A percentile compares a stretch with the other conserved stretches of the same genome.
Conservation (phyloP, 2,797 vertebrate genomes). For the Bucorvus abyssinicus region DNA sequence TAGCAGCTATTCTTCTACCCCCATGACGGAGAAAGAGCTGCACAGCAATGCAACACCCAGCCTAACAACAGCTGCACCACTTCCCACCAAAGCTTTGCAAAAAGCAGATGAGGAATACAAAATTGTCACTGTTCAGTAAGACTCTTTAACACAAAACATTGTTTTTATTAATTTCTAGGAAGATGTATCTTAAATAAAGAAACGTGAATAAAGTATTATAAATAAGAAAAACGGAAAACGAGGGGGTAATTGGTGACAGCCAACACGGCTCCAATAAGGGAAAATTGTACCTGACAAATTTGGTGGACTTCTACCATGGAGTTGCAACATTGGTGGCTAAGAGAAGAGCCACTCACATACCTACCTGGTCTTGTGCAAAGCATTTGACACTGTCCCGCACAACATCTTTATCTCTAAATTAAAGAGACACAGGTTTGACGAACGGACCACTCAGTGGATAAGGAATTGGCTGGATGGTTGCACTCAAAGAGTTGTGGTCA, state of each 20-base stretch:
- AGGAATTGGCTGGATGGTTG: too few relatives aligned
- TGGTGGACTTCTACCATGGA: neutral
- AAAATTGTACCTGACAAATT: neutral
- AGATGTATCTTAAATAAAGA: neutral
- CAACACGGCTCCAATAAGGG: neutral
- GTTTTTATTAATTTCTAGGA: neutral
- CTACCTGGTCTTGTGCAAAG: too few relatives aligned
- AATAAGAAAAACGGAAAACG: neutral
- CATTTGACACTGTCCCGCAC: too few relatives aligned
- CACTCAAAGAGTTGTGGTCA: too few relatives aligned
- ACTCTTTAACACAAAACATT: neutral
- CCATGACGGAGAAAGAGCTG: neutral
- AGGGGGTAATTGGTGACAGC: neutral
- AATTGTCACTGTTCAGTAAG: neutral
- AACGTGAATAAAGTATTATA: neutral
- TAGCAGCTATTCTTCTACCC: neutral
- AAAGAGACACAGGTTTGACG: too few relatives aligned
- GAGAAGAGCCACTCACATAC: too few relatives aligned
- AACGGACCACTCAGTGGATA: too few relatives aligned
- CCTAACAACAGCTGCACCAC: neutral
- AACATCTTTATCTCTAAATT: too few relatives aligned
- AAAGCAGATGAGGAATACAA: neutral
- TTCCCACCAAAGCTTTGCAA: neutral
- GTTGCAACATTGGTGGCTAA: neutral
- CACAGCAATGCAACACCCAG: neutral